Conservation (phyloP, 2,797 vertebrate genomes). For the Ceyx erithaca region DNA sequence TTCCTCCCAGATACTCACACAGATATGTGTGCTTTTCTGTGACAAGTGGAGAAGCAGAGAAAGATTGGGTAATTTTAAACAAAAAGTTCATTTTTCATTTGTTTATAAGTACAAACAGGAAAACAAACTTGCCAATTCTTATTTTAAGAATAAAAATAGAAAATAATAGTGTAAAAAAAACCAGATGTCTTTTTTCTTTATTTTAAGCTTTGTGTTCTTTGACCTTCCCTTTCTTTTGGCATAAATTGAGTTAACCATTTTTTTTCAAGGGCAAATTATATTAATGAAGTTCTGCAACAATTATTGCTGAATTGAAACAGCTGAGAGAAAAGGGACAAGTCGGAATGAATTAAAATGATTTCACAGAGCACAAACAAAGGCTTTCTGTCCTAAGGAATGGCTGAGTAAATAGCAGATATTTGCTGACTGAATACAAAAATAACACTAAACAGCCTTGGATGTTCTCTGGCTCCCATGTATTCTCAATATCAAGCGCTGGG, state of each 20-base stretch:
- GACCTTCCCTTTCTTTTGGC: neutral
- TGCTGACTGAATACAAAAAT: conserved; percentile 25
- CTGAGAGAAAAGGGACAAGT: conserved; percentile 6
- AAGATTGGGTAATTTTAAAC: neutral
- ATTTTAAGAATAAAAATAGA: neutral
- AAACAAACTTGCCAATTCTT: neutral
- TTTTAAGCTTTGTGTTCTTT: neutral
- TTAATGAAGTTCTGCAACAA: conserved; percentile 29
- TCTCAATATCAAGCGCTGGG: neutral
- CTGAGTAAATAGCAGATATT: conserved; percentile 4
- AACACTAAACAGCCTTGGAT: neutral
- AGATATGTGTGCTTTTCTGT: neutral
- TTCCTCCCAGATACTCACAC: neutral
- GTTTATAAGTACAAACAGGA: neutral
- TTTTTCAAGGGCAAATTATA: conserved; percentile 29
- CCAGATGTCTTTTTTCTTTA: neutral
- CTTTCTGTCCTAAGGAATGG: conserved; percentile 44
- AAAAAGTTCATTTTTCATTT: neutral
- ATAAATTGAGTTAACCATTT: conserved; percentile 27
- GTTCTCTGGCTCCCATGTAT: neutral
- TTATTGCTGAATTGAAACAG: neutral
- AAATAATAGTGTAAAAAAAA: neutral
- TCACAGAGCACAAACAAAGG: conserved; percentile 36
- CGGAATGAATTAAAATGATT: conserved; percentile 67
- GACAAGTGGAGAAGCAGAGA: neutral